Evolutionary conservation across 2,797 vertebrate species (phyloP), one percentile per base, ranked within the genome.

Genomic region (Coccyzus lansbergi): DNA sequence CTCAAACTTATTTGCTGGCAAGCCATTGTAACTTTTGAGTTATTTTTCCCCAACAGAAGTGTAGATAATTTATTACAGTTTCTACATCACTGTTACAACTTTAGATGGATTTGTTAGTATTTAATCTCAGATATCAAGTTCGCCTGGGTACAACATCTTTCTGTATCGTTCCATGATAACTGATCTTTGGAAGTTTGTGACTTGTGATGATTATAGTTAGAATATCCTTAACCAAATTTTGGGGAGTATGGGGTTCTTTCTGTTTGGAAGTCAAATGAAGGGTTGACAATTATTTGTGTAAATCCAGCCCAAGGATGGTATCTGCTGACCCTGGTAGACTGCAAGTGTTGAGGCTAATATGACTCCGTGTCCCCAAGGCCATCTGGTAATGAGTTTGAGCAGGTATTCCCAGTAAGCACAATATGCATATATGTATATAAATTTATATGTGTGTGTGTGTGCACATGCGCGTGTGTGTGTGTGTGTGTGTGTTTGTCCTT

Each of bases 391-490:
- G 1, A 25, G 31, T 18, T 6, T 83, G 48, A 49, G 5, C 11
- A 1, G 4, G 8, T 62, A 7, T 65, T 83, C 15, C 22, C 19
- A 19, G 10, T 8, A 60, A 49, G 51, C 16, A 18, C 0, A 8
- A 12, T 18, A 18, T 3, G 2, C 7, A 8, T 25, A 3, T 33
- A 17, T 22, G 21, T 38, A 1, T 8, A 12, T 21, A 48, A 10
- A 22, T 22, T 22, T 48, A 20, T 21, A 22, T 48, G 12, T 21
- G 20, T 48, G 46, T 48, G 19, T 22, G 10, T 22, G 46, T 24
- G 46, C 22, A 46, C 24, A 46, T 46, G 42, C 16, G 44, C 44
- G 9, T 18, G 18, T 18, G 24, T 22, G 22, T 48, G 22, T 24
- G 21, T 48, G 8, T 48, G 22, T 22, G 22, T 48, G 22, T 24